These are phyloP conservation scores for Chaunax sp. DNA, from an alignment of 2,797 vertebrate species.

Conservation along the genomic window DNA sequence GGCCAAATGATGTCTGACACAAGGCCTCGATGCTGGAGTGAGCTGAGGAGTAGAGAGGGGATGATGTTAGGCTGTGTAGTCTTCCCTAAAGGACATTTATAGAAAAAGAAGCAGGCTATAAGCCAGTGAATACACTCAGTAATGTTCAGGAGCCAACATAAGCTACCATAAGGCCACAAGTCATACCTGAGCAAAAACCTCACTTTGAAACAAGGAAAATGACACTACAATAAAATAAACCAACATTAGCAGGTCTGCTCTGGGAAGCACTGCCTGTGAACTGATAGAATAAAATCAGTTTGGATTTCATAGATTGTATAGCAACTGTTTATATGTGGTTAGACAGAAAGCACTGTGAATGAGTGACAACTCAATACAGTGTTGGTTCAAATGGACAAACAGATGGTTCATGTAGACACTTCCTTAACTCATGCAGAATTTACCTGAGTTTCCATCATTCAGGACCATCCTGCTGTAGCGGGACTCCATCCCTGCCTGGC, in stretches of 20 bases:
- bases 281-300: too few species aligned
- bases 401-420: neutral
- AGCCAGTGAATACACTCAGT: too few species aligned
- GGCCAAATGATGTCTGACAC: conserved; percentile 57
- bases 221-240: too few species aligned
- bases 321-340: too few species aligned
- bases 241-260: too few species aligned
- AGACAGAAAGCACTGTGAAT: neutral
- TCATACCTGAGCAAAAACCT: too few species aligned
- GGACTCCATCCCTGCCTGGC: conserved; percentile 57
- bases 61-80: neutral
- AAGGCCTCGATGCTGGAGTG: conserved; percentile 70
- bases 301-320: too few species aligned
- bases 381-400: neutral
- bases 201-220: too few species aligned
- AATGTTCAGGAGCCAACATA: too few species aligned
- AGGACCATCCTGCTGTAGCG: conserved; percentile 68
- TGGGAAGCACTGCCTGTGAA: too few species aligned
- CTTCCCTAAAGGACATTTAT: neutral
- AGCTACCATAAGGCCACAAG: too few species aligned
- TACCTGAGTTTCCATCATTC: conserved; percentile 73
- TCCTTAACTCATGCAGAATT: neutral
- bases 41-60: conserved; percentile 47
- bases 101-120: too few species aligned
- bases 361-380: neutral